Evolutionary conservation across 2,113 vertebrate genomes (phyloP), one percentile per base, ranked within the genome.

Genomic region (Scomber scombrus): DNA sequence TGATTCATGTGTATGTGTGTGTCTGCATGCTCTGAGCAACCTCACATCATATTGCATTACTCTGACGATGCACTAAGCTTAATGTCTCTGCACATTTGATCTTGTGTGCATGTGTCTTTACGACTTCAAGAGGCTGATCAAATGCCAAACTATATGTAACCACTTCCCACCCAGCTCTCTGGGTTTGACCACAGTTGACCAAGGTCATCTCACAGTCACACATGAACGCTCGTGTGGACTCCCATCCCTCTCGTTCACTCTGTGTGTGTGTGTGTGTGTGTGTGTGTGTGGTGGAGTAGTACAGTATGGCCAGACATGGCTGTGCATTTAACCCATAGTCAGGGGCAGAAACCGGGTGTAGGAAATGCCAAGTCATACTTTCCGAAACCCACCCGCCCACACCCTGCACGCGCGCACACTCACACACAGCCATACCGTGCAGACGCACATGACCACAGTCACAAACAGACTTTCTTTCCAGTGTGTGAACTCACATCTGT

Each of bases 401-500:
- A 88, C 91, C 87, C 89, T 86, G 75, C 78, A 82, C 85, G 54
- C 43, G 52, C 80, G 45, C 65, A 86, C 70, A 85, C 82, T 75
- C 58, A 80, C 63, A 85, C 90, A 81, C 78, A 71, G 82, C 86
- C 84, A 78, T 91, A 92, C 86, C 92, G 91, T 95, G 93, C 92
- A 95, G 93, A 94, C 92, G 19, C 92, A 87, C 83, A 90, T 56
- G 85, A 95, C 92, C 94, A 93, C 93, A 94, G 87, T 91, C 91
- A 86, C 93, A 95, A 95, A 95, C 92, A 95, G 91, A 93, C 90
- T 90, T 88, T 93, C 92, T 95, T 94, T 95, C 94, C 94, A 95
- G 92, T 89, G 91, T 85, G 83, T 94, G 93, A 94, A 93, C 91
- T 92, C 91, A 93, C 95, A 95, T 95, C 95, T 95, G 94, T 95